Evolutionary conservation across 2,113 vertebrate genomes (phyloP).

Genomic region (Cheilinus undulatus): DNA sequence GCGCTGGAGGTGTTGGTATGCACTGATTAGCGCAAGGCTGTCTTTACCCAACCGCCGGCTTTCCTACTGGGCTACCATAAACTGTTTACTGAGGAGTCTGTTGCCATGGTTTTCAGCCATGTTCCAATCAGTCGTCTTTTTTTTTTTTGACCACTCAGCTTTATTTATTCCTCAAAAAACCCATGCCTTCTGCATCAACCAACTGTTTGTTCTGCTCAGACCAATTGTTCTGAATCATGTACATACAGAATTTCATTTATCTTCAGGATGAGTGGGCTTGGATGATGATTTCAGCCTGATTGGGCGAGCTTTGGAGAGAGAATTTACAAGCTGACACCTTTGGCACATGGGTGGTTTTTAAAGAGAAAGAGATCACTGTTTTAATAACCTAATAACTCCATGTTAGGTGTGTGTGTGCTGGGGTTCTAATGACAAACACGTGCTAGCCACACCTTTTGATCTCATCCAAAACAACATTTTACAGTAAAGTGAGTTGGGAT

Average conservation of each 20-base stretch:
- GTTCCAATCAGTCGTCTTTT: conserved; percentile 64
- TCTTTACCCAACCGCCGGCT: conserved; percentile 67
- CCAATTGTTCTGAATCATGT: conserved; percentile 73
- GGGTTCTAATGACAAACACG: conserved; percentile 60
- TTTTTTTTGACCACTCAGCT: conserved; percentile 65
- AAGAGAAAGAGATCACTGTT: conserved; percentile 54
- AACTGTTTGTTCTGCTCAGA: conserved; percentile 76
- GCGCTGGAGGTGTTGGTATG: conserved; percentile 77
- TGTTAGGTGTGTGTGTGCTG: conserved; percentile 11
- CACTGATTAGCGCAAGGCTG: conserved; percentile 71
- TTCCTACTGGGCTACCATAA: conserved; percentile 72
- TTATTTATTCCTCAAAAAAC: conserved; percentile 73
- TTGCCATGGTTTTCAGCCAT: conserved; percentile 78
- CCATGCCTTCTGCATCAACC: conserved; percentile 80
- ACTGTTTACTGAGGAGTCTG: conserved; percentile 75
- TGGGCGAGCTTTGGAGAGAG: conserved; percentile 64
- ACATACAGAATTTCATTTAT: conserved; percentile 58
- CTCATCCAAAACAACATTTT: conserved; percentile 51
- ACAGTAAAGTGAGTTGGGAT: conserved; percentile 40
- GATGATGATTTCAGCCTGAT: conserved; percentile 59
- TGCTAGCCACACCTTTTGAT: conserved; percentile 60
- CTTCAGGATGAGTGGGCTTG: conserved; percentile 48
- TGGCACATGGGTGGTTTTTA: conserved; percentile 66
- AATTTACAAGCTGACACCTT: conserved; percentile 78
- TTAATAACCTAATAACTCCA: conserved; percentile 61